phyloP scores from a whole-genome alignment of 2,113 vertebrate genomes.

The Heterochromis multidens region DNA sequence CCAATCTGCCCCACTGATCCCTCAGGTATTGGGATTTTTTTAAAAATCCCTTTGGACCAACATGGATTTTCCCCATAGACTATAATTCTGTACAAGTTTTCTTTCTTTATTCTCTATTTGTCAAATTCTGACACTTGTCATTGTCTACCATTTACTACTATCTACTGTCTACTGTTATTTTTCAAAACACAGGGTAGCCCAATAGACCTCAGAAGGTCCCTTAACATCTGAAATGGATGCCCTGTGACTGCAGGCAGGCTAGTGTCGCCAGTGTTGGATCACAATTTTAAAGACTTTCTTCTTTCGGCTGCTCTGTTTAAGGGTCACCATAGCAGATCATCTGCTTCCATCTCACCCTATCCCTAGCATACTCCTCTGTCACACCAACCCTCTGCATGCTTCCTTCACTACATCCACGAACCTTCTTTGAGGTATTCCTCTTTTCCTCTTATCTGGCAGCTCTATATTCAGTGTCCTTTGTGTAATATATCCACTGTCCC shows the following conservation, averaged over 20 bases:
- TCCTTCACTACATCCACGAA: neutral
- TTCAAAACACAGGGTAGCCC: neutral
- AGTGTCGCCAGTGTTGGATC: accelerated
- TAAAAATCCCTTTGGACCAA: too few species aligned
- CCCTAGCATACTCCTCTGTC: neutral
- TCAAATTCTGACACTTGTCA: neutral
- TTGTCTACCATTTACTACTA: neutral
- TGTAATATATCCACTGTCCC: too few species aligned
- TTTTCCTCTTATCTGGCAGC: neutral
- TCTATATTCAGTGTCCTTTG: neutral
- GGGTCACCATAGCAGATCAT: neutral
- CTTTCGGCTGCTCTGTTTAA: neutral
- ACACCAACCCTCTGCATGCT: neutral
- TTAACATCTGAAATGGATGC: neutral
- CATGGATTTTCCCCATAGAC: too few species aligned
- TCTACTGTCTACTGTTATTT: neutral
- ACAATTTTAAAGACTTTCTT: neutral
- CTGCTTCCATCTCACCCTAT: neutral
- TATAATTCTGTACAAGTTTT: too few species aligned
- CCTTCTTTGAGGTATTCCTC: neutral
- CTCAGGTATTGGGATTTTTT: too few species aligned
- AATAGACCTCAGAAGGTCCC: neutral
- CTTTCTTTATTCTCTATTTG: neutral
- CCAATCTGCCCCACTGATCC: neutral
- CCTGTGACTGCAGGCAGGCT: neutral